Evolutionary conservation across 2,888 invertebrate genomes (phyloP), one percentile per base, ranked within the genome.

Genomic region (Stegana nigrithorax): DNA sequence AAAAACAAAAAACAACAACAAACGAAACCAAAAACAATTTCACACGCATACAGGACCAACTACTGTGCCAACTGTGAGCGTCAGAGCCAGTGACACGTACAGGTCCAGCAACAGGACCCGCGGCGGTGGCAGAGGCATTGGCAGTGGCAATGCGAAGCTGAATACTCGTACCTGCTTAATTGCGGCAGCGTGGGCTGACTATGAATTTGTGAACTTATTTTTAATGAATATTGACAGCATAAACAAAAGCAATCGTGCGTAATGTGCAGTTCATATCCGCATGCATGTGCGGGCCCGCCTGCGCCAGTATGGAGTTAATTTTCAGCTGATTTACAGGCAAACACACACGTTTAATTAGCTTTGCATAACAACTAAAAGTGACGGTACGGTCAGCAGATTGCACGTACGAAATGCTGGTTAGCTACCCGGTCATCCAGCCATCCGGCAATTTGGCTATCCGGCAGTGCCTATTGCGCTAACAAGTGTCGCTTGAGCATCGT

Each of bases 171-270:
- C 4, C 25, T n/a, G 23, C 21, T 47, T 47, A 23, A 47, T 25
- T 47, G n/a, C 25, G 47, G 26, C 36, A 36, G 12, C 36, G n/a
- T 21, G 36, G 10, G 36, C 10, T 36, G 36, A 4, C n/a, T n/a
- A n/a, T n/a, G n/a, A n/a, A n/a, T n/a, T n/a, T n/a, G n/a, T n/a
- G n/a, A n/a, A n/a, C n/a, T n/a, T 26, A 50, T 26, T 50, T 26
- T 50, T 50, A 50, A 50, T 50, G 26, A 50, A 50, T 50, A 50
- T 26, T 50, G 50, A 50, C 50, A 50, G 50, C n/a, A 50, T 26
- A 50, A 50, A 26, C 50, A 50, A 23, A 23, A 25, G 25, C 5
- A 23, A 8, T 21, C 50, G 26, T 50, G 26, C 50, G n/a, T 50
- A 6, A 14, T 50, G 50, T 26, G 26, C 50, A 50, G 17, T 14